Percentiles rank a stretch among this genome's conserved stretches.
phyloP scores from a whole-genome alignment of 2,797 vertebrate species.

The Pantherophis alleghaniensis region DNA sequence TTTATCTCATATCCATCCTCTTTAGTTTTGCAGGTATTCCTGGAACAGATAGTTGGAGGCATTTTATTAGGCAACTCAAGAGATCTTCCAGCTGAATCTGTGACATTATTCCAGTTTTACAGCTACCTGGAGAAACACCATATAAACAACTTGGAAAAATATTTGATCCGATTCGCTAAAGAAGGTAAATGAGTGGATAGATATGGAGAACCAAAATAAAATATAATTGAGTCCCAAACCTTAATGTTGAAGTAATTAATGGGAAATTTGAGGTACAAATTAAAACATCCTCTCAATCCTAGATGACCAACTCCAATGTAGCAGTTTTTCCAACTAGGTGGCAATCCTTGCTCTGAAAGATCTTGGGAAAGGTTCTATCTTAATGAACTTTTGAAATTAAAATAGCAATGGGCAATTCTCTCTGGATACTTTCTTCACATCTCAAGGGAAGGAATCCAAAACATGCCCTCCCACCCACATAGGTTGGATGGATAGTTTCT shows the following conservation, averaged over 20 bases:
- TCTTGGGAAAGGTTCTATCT: background rate
- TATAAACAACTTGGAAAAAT: constrained; percentile 83
- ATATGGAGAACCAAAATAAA: background rate
- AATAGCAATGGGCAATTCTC: background rate
- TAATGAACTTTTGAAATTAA: background rate
- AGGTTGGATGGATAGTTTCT: background rate
- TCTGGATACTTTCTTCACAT: background rate
- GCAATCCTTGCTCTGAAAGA: background rate
- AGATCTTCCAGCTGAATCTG: constrained; percentile 27
- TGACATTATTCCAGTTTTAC: constrained; percentile 89
- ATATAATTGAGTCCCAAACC: background rate
- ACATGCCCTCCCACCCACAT: background rate
- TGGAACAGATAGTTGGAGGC: constrained; percentile 82
- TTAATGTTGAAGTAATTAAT: background rate
- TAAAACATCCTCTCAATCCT: background rate
- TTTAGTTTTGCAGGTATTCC: constrained; percentile 79
- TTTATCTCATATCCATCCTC: rapidly evolving
- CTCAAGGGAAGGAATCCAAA: background rate
- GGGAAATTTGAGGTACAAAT: background rate
- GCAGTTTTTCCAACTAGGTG: background rate
- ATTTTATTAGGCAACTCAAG: constrained; percentile 66
- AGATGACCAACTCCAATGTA: background rate
- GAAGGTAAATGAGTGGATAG: constrained; percentile 77
- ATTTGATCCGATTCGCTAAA: constrained; percentile 83
- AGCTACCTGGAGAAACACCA: constrained; percentile 81